These are phyloP conservation scores for Epizoanthus ramosus DNA, from an alignment of 92 coral and sea anemone genomes.

Conservation along the genomic window DNA sequence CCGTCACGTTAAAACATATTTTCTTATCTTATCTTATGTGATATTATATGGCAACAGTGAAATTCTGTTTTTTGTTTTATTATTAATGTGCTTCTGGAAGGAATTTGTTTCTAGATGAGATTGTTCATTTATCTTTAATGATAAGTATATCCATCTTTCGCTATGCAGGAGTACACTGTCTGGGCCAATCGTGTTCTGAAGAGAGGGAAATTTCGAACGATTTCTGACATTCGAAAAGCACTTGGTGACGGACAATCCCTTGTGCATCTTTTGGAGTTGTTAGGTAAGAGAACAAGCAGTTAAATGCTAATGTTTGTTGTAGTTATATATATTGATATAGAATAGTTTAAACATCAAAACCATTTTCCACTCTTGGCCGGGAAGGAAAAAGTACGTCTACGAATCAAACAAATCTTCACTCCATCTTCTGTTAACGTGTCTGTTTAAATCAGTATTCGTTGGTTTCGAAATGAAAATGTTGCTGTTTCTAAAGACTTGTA, in stretches of 20 bases:
- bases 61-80: neutral
- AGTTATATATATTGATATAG: slow-evolving; percentile 28
- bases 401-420: no score
- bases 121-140: neutral
- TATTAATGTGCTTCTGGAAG: neutral
- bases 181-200: slow-evolving; percentile 84
- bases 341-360: neutral
- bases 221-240: slow-evolving; percentile 88
- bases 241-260: slow-evolving; percentile 91
- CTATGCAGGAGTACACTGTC: slow-evolving; percentile 82
- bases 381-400: no score
- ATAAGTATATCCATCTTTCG: neutral
- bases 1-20: slow-evolving; percentile 3
- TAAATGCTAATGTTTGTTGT: slow-evolving; percentile 13
- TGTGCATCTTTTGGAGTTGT: slow-evolving; percentile 83
- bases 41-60: neutral
- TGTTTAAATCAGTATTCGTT: no score
- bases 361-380: neutral
- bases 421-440: no score
- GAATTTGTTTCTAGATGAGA: neutral
- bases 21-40: no score
- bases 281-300: slow-evolving; percentile 63
- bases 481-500: neutral
- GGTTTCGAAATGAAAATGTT: no score
- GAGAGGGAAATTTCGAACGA: slow-evolving; percentile 74